Evolutionary conservation across 2,113 vertebrate genomes (phyloP).

Genomic region (Nycticryphes semicollaris): DNA sequence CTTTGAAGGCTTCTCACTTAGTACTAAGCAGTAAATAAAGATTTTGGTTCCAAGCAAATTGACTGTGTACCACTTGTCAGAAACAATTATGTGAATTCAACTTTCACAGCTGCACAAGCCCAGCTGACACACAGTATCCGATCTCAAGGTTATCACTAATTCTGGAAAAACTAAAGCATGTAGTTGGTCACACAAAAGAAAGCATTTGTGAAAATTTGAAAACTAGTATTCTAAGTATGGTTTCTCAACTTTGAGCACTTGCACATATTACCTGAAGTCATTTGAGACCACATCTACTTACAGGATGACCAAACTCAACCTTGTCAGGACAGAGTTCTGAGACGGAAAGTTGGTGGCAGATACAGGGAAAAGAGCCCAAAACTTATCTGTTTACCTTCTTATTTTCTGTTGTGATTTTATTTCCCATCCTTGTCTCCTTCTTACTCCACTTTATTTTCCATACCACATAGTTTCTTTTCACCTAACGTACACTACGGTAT

Average conservation of each 20-base stretch:
- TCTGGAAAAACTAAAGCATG: background rate
- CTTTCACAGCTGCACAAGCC: background rate
- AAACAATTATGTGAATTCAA: background rate
- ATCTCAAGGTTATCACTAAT: background rate
- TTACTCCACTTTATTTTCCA: background rate
- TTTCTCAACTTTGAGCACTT: background rate
- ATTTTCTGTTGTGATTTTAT: background rate
- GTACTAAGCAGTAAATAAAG: background rate
- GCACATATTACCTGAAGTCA: background rate
- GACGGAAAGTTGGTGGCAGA: background rate
- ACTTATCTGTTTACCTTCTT: background rate
- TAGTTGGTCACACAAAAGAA: background rate
- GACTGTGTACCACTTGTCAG: background rate
- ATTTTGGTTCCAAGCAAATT: background rate
- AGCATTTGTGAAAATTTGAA: background rate
- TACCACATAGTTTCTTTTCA: background rate
- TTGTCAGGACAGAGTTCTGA: background rate
- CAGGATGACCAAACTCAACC: background rate
- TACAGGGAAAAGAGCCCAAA: background rate
- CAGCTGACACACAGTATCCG: background rate
- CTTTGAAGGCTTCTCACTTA: background rate
- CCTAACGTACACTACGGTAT: background rate
- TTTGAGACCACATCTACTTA: background rate
- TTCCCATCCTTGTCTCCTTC: background rate
- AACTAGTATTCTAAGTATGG: background rate